These are phyloP conservation scores for Cybosia mesomella DNA, from an alignment of 2,888 invertebrate genomes.

Conservation along the genomic window DNA sequence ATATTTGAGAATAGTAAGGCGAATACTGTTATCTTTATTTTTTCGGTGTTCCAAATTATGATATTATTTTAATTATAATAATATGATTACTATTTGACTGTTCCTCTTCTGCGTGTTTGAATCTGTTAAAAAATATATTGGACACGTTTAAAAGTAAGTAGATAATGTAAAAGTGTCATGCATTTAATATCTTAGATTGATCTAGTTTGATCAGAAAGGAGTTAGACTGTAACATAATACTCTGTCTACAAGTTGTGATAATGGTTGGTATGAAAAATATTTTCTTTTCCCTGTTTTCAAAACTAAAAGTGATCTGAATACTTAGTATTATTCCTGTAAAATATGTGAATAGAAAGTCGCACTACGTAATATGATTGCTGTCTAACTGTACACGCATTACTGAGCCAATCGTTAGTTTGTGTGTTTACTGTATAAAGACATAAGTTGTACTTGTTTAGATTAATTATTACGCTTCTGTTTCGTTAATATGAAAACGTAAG, in stretches of 20 bases:
- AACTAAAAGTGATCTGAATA: conserved; percentile 35
- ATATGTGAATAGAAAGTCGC: conserved; percentile 42
- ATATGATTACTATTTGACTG: not conserved
- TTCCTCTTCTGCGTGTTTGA: too few species aligned
- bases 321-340: conserved; percentile 35
- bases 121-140: too few species aligned
- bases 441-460: conserved; percentile 63
- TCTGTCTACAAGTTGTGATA: conserved; percentile 20
- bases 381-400: conserved; percentile 53
- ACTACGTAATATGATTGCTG: conserved; percentile 39
- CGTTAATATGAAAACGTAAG: conserved; percentile 46
- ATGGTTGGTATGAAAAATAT: conserved; percentile 19
- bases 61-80: not conserved
- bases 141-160: not conserved
- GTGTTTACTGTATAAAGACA: conserved; percentile 57
- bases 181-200: conserved; percentile 1
- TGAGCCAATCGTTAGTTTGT: conserved; percentile 60
- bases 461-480: conserved; percentile 65
- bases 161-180: not conserved
- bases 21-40: not conserved
- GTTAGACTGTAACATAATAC: not conserved
- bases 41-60: not conserved
- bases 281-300: conserved; percentile 34
- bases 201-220: not conserved
- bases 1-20: not conserved